Base-by-base conservation (phyloP, 2,797 vertebrate genomes). In the Coccyzus lansbergi region DNA sequence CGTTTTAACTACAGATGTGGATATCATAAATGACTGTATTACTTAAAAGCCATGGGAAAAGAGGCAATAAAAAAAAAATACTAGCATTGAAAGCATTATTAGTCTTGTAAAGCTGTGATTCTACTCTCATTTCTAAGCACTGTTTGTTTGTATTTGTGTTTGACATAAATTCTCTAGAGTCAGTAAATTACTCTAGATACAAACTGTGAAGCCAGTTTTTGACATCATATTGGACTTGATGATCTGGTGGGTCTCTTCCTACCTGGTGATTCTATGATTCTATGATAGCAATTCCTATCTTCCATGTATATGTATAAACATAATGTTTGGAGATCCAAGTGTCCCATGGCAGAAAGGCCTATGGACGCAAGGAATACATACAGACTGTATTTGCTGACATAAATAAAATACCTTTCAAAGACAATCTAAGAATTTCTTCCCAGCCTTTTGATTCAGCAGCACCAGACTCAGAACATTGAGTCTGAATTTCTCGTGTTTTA, bases 201-300 rank as follows among this genome's bases (percentile, higher is more conserved):
- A 69, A 68, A 65, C 46, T 72, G 15, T 55, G 6, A 31, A 49
- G 4, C 4, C 11, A 29, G 7, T 90, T 88, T 63, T 63, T 67
- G 18, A 49, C 25, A 78, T 29, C 1, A 4, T 42, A 7, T 0
- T 0, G 6, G n/a, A n/a, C n/a, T n/a, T n/a, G n/a, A n/a, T n/a
- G n/a, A n/a, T n/a, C n/a, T n/a, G n/a, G n/a, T n/a, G n/a, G n/a
- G n/a, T n/a, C n/a, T n/a, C n/a, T n/a, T n/a, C n/a, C n/a, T n/a
- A n/a, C n/a, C n/a, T n/a, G n/a, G n/a, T n/a, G n/a, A n/a, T n/a
- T n/a, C n/a, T n/a, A n/a, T n/a, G n/a, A n/a, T n/a, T n/a, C n/a
- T n/a, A n/a, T n/a, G n/a, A n/a, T n/a, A n/a, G n/a, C n/a, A n/a
- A 55, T 15, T 34, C 13, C 15, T 72, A 6, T 19, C 9, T 74